These are phyloP conservation scores for Salpingus planirostris DNA, from an alignment of 2,888 invertebrate genomes.

Conservation along the genomic window DNA sequence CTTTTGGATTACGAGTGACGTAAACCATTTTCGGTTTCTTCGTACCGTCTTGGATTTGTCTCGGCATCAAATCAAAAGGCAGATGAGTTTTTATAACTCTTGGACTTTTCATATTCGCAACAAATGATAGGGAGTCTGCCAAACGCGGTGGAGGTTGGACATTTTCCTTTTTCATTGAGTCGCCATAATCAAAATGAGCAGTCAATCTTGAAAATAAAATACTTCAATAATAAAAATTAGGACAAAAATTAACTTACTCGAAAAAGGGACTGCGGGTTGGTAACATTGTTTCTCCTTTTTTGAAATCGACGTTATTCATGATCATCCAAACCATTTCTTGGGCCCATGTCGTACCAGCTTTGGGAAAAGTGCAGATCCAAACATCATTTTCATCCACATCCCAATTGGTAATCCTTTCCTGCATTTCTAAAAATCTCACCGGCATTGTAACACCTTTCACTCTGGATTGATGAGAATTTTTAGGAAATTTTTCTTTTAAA, in stretches of 20 bases:
- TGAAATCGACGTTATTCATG: constrained; percentile 52
- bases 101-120: constrained; percentile 18
- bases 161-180: neutral
- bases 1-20: constrained; percentile 63
- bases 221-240: no score
- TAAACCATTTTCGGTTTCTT: constrained; percentile 52
- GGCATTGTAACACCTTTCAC: constrained; percentile 40
- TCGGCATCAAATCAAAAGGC: constrained; percentile 52
- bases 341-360: constrained; percentile 64
- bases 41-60: constrained; percentile 35
- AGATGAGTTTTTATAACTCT: constrained; percentile 58
- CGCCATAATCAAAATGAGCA: neutral
- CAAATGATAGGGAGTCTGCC: constrained; percentile 24
- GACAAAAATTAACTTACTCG: constrained; percentile 51
- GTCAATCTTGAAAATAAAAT: constrained; percentile 22
- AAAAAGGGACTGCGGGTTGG: constrained; percentile 62
- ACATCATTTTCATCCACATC: constrained; percentile 45
- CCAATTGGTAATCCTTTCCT: constrained; percentile 40
- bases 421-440: constrained; percentile 36
- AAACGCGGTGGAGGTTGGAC: neutral
- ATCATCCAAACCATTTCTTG: constrained; percentile 69
- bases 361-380: constrained; percentile 50
- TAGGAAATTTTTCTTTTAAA: constrained; percentile 27
- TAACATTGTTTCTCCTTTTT: constrained; percentile 45
- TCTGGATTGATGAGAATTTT: constrained; percentile 24